Percentiles rank a stretch among this genome's conserved stretches.
Evolutionary conservation across 2,113 vertebrate genomes (phyloP).

Genomic region (Caracal caracal): DNA sequence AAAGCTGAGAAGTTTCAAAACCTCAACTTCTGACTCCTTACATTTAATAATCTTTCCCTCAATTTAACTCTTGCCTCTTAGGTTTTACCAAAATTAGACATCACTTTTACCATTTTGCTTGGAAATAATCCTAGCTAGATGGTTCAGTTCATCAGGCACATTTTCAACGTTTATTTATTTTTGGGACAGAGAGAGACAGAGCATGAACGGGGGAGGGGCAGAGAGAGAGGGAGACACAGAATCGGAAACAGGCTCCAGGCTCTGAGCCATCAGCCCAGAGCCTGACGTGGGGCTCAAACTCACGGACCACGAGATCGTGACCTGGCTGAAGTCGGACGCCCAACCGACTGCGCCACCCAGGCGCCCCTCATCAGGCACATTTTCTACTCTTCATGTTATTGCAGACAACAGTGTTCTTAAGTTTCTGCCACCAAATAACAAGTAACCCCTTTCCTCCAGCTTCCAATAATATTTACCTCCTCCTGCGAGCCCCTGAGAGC

Average conservation of each 20-base stretch:
- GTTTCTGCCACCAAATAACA: background rate
- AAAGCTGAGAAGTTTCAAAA: background rate
- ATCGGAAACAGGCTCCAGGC: too few relatives aligned
- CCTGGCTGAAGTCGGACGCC: too few relatives aligned
- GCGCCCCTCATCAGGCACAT: background rate
- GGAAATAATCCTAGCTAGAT: background rate
- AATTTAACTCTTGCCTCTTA: background rate
- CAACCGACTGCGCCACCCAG: too few relatives aligned
- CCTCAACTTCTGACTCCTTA: background rate
- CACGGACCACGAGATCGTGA: too few relatives aligned
- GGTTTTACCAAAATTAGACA: background rate
- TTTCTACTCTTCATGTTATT: background rate
- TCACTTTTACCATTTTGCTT: background rate
- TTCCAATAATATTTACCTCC: background rate
- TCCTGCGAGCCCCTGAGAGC: background rate
- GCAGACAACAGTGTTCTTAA: background rate
- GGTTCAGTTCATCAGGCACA: background rate
- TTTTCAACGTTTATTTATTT: too few relatives aligned
- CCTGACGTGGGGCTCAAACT: too few relatives aligned
- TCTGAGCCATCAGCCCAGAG: too few relatives aligned
- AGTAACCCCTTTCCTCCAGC: background rate
- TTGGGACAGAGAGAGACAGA: too few relatives aligned
- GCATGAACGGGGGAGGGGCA: too few relatives aligned
- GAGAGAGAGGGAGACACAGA: too few relatives aligned
- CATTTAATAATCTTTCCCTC: background rate